Evolutionary conservation across 2,797 vertebrate species (phyloP).

Genomic region (Heterohyrax brucei): DNA sequence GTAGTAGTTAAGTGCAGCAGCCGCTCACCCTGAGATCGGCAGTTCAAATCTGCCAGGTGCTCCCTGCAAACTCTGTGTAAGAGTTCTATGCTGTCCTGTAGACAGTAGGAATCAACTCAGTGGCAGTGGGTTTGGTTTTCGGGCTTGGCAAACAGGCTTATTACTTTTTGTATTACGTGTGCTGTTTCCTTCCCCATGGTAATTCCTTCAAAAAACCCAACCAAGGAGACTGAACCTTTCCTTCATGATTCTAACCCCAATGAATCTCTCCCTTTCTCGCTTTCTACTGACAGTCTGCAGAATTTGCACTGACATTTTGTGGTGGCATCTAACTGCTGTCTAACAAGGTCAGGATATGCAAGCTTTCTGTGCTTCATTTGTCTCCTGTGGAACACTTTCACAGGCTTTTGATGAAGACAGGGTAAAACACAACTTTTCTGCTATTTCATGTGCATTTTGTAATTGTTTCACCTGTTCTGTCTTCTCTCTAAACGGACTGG

Average conservation of each 20-base stretch:
- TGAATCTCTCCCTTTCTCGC: slow-evolving; percentile 10
- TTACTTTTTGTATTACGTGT: neutral
- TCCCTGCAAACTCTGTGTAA: no score
- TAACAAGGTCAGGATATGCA: slow-evolving; percentile 31
- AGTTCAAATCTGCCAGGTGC: no score
- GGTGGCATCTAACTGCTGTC: neutral
- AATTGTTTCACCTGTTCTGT: slow-evolving; percentile 37
- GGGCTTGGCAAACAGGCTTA: neutral
- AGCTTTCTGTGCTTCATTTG: slow-evolving; percentile 44
- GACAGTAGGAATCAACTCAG: no score
- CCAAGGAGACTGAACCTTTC: slow-evolving; percentile 44
- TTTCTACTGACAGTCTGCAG: slow-evolving; percentile 51
- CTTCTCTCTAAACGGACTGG: slow-evolving; percentile 32
- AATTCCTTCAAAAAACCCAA: slow-evolving; percentile 2
- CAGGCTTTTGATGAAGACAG: slow-evolving; percentile 13
- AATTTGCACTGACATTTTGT: slow-evolving; percentile 30
- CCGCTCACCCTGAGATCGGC: no score
- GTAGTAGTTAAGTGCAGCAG: no score
- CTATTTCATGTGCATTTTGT: neutral
- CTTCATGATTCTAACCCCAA: slow-evolving; percentile 1
- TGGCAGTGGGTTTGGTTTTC: no score
- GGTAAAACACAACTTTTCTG: slow-evolving; percentile 16
- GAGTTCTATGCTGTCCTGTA: no score
- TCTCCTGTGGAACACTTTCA: slow-evolving; percentile 49
- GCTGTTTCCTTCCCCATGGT: slow-evolving; percentile 47